Evolutionary conservation across 1,140 invertebrate species (phyloP).

Genomic region (Drosophila rufa): DNA sequence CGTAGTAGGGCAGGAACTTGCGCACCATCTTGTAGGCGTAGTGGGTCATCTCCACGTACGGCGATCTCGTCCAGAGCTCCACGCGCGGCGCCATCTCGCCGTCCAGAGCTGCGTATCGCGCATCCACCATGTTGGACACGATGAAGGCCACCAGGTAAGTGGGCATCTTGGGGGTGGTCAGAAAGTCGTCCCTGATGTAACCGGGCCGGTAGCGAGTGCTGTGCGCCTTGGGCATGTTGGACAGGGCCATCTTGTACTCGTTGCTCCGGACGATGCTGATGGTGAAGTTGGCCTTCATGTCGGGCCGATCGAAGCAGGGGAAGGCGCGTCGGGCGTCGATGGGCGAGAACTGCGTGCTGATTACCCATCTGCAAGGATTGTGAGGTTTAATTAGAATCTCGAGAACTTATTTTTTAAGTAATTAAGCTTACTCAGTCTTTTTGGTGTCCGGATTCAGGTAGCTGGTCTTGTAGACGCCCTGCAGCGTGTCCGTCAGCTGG

Average conservation of each 20-base stretch:
- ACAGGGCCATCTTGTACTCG: slow-evolving; percentile 88
- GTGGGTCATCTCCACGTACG: slow-evolving; percentile 85
- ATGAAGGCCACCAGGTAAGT: slow-evolving; percentile 90
- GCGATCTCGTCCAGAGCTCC: slow-evolving; percentile 88
- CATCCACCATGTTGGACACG: slow-evolving; percentile 76
- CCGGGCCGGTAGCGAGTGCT: slow-evolving; percentile 67
- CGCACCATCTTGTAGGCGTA: slow-evolving; percentile 86
- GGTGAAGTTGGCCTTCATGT: slow-evolving; percentile 91
- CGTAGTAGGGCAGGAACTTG: slow-evolving; percentile 86
- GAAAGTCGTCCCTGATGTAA: slow-evolving; percentile 87
- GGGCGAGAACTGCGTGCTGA: slow-evolving; percentile 92
- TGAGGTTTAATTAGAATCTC: no score
- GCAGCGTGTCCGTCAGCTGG: slow-evolving; percentile 88
- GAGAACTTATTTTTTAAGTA: background rate
- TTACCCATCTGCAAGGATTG: slow-evolving; percentile 86
- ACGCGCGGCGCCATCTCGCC: slow-evolving; percentile 71
- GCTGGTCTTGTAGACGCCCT: slow-evolving; percentile 92
- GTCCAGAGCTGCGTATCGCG: slow-evolving; percentile 54
- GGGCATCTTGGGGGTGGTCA: slow-evolving; percentile 90
- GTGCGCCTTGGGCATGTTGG: slow-evolving; percentile 87
- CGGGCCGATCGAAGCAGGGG: slow-evolving; percentile 95
- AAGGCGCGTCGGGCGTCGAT: slow-evolving; percentile 94
- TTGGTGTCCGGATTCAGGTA: slow-evolving; percentile 88
- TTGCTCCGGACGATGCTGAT: slow-evolving; percentile 88
- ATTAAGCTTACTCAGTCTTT: slow-evolving; percentile 87